Evolutionary conservation across 2,797 vertebrate species (phyloP).

Genomic region (Cryptoprocta ferox): DNA sequence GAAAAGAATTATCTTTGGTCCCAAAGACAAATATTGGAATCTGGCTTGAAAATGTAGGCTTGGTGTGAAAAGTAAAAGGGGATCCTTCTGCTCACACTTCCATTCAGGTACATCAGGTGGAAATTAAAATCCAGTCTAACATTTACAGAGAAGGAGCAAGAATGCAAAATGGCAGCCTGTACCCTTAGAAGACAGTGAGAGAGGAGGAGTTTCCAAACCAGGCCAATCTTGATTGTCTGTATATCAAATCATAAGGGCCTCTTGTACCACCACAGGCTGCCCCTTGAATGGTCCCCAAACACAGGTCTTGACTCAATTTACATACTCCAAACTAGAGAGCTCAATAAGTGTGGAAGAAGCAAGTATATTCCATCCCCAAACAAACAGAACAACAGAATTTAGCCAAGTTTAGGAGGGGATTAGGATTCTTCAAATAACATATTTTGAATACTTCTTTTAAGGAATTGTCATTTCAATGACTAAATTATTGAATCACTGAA

Average conservation of each 20-base stretch:
- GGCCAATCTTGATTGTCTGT: not conserved
- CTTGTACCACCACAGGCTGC: not conserved
- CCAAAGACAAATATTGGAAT: not conserved
- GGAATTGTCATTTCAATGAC: not conserved
- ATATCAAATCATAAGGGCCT: not conserved
- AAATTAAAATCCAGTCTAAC: constrained; percentile 44
- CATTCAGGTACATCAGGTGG: not conserved
- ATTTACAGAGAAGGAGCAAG: constrained; percentile 23
- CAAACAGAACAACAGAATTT: not conserved
- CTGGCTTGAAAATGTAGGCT: not conserved
- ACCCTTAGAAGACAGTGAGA: not conserved
- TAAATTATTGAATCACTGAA: not conserved
- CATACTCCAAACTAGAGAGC: not conserved
- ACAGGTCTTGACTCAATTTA: not conserved
- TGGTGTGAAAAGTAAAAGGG: not conserved
- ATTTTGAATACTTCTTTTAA: not conserved
- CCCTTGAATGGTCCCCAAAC: not conserved
- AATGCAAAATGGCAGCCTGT: not conserved
- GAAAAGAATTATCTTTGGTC: not conserved
- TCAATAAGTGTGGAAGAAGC: not conserved
- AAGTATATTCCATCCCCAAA: not conserved
- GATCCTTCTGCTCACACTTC: not conserved
- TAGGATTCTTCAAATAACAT: not conserved
- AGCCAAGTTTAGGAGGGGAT: not conserved
- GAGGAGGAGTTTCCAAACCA: not conserved